A percentile compares a stretch with the other conserved stretches of the same genome.
These are phyloP conservation scores for Desoria tigrina DNA, from an alignment of 2,888 invertebrate genomes.

Conservation along the genomic window DNA sequence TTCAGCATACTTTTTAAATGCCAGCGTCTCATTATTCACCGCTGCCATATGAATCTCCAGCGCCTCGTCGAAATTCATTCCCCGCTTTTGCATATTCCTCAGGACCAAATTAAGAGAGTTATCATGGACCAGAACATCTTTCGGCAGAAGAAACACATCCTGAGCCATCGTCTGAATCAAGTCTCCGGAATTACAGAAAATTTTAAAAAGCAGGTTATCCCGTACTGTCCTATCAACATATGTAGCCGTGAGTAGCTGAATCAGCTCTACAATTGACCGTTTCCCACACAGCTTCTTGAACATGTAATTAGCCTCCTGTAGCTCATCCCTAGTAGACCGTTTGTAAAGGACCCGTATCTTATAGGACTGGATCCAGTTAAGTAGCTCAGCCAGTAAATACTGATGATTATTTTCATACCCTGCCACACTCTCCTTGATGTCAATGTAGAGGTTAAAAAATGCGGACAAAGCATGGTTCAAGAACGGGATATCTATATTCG, in stretches of 20 bases:
- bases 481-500: neutral
- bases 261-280: neutral
- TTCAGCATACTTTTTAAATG: neutral
- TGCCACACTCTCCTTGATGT: neutral
- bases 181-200: neutral
- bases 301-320: neutral
- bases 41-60: neutral
- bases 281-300: neutral
- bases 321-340: neutral
- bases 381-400: neutral
- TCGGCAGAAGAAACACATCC: neutral
- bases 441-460: neutral
- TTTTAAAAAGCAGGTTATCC: neutral
- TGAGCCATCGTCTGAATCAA: neutral
- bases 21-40: conserved; percentile 5
- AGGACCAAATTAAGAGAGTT: neutral
- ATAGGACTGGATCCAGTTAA: conserved; percentile 7
- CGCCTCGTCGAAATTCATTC: neutral
- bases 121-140: neutral
- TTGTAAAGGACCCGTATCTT: neutral
- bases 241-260: conserved; percentile 1
- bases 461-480: neutral
- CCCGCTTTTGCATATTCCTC: neutral
- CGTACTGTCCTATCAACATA: conserved; percentile 2
- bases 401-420: conserved; percentile 7